Evolutionary conservation across 2,888 invertebrate genomes (phyloP), one percentile per base, ranked within the genome.

Genomic region (Scaptomyza caliginosa): DNA sequence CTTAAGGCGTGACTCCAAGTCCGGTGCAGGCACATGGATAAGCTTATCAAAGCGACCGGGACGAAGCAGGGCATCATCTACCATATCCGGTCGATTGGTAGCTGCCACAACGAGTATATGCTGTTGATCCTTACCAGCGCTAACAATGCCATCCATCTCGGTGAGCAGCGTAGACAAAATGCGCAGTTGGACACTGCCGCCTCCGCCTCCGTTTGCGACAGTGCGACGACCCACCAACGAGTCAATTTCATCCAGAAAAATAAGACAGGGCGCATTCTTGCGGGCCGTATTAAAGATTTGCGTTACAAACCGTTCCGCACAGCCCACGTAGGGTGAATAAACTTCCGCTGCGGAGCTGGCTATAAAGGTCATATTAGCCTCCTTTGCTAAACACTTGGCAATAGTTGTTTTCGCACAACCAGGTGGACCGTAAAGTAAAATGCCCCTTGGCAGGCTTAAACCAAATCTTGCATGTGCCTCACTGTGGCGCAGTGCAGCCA

Each of bases 331-430:
- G 0, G 94, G 93, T 0, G 94, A 94, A 79, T 93, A 94, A 4
- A 94, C 91, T 86, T 94, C 93, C 0, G 94, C 94, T 28, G 93
- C 93, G 49, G 93, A 93, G 17, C 93, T 92, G 7, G 93, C 90
- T 42, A 94, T 91, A 62, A 94, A 93, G 26, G 93, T 93, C 86
- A 92, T 92, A 62, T 92, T 90, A 5, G 92, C 90, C 30, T 92
- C 92, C 26, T 91, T 91, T 10, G 94, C 94, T 28, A 94, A 88
- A 13, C 94, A 93, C 74, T 93, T 92, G 3, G 93, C 93, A 46
- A 94, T 89, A 4, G 93, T 93, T 0, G 94, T 94, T 90, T 94
- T 94, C n/a, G 93, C 94, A 89, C 94, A 94, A 1, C 94, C 94
- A 0, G 94, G 94, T 4, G 94, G 94, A 0, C 94, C 94, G 88